A percentile compares a stretch with the other conserved stretches of the same genome.
Conservation (phyloP, 1,140 invertebrate genomes). For the Euborellia annulipes region DNA sequence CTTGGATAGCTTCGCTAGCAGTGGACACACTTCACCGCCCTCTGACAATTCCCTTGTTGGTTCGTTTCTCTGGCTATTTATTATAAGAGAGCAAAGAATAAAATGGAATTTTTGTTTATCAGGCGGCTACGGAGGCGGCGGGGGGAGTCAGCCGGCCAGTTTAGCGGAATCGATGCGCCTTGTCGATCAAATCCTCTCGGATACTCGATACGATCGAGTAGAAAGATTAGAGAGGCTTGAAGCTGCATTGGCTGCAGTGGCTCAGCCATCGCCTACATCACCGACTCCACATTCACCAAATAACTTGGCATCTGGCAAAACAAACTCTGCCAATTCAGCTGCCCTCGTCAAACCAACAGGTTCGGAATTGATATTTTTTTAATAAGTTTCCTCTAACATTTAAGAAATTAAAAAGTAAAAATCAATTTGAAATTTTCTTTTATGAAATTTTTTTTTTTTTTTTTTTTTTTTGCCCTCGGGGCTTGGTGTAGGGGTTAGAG, state of each 20-base stretch:
- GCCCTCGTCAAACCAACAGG: too few species aligned
- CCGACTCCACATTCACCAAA: too few species aligned
- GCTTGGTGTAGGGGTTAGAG: too few species aligned
- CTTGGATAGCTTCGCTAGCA: conserved; percentile 47
- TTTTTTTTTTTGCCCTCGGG: too few species aligned
- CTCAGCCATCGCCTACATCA: conserved; percentile 22
- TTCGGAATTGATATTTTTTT: too few species aligned
- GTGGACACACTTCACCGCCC: conserved; percentile 21
- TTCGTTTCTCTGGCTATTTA: conserved; percentile 13
- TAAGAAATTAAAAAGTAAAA: too few species aligned
- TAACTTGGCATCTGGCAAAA: too few species aligned
- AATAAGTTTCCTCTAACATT: too few species aligned
- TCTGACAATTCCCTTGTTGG: conserved; percentile 48
- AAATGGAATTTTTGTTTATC: neutral
- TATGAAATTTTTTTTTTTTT: too few species aligned
- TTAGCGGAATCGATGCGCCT: conserved; percentile 82
- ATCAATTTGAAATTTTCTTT: too few species aligned
- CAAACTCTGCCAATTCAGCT: too few species aligned
- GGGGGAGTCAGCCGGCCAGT: conserved; percentile 69
- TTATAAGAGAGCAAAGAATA: neutral
- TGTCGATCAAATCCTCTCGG: conserved; percentile 71
- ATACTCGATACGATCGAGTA: conserved; percentile 65
- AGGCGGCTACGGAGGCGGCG: neutral
- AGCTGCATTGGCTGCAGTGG: conserved; percentile 63
- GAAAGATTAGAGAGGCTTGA: conserved; percentile 75